A percentile compares a stretch with the other conserved stretches of the same genome.
Evolutionary conservation across 2,888 invertebrate genomes (phyloP).

Genomic region (Ethmia dodecea): DNA sequence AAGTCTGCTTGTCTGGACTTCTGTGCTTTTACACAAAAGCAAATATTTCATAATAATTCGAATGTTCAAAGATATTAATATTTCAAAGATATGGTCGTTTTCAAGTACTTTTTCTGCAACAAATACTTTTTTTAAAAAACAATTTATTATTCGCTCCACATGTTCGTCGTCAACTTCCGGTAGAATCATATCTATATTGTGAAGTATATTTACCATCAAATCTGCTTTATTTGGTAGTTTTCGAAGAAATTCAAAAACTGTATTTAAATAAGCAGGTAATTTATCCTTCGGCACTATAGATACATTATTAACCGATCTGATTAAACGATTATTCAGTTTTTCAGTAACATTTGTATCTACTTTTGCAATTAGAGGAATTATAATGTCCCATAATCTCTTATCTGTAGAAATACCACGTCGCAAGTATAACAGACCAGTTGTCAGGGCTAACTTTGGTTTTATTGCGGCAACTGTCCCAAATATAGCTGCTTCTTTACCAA

Average conservation of each 20-base stretch:
- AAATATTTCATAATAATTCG: constrained; percentile 40
- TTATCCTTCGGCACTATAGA: constrained; percentile 29
- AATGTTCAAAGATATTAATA: constrained; percentile 20
- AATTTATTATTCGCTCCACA: constrained; percentile 22
- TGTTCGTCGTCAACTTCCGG: constrained; percentile 25
- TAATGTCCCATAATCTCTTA: constrained; percentile 32
- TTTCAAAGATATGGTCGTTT: background rate
- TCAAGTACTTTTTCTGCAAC: constrained; percentile 14
- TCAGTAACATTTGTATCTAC: constrained; percentile 23
- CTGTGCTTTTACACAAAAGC: constrained; percentile 29
- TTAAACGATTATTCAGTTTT: constrained; percentile 7
- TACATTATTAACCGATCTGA: constrained; percentile 14
- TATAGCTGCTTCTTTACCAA: constrained; percentile 20
- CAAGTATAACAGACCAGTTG: constrained; percentile 29
- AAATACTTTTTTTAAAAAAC: constrained; percentile 23
- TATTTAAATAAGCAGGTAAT: constrained; percentile 34
- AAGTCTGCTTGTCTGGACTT: constrained; percentile 26
- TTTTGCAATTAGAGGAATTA: constrained; percentile 30
- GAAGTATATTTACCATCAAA: constrained; percentile 21
- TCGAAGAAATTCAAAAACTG: constrained; percentile 26
- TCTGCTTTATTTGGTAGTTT: constrained; percentile 20
- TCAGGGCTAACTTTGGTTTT: constrained; percentile 33
- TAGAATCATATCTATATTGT: constrained; percentile 27
- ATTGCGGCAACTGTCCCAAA: constrained; percentile 24
- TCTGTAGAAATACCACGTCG: constrained; percentile 19